phyloP scores from a whole-genome alignment of 2,797 vertebrate genomes.

The Pseudochaenichthys georgianus region DNA sequence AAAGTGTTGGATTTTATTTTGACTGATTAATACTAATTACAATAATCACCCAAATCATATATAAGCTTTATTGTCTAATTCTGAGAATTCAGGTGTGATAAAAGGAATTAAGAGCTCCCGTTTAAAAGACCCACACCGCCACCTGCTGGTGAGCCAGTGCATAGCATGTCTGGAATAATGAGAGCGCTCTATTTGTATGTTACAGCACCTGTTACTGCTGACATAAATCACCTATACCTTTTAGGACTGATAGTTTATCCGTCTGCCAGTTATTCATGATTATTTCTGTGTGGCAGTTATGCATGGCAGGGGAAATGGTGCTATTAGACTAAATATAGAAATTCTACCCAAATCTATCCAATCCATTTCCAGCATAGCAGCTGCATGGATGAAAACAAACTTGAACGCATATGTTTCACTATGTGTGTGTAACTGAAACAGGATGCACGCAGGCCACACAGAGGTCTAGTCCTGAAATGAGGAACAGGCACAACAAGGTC shows the following conservation, averaged over 20 bases:
- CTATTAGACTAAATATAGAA: slow-evolving; percentile 9
- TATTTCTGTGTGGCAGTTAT: not conserved
- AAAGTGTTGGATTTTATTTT: not conserved
- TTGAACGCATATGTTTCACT: not conserved
- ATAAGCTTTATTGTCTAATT: not conserved
- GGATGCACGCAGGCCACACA: not conserved
- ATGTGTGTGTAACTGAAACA: not conserved
- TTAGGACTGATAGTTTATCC: not conserved
- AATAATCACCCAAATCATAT: not conserved
- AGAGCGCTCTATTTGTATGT: not conserved
- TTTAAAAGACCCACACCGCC: slow-evolving; percentile 68
- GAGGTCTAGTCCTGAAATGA: too few species aligned
- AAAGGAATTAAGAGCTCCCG: not conserved
- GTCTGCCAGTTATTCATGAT: not conserved
- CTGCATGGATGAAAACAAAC: not conserved
- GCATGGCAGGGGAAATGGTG: not conserved
- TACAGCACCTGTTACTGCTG: not conserved
- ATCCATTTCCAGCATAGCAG: not conserved
- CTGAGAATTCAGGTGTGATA: not conserved
- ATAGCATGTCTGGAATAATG: not conserved
- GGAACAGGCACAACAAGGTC: not conserved
- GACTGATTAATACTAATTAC: not conserved
- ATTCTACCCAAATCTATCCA: not conserved
- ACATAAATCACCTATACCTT: not conserved
- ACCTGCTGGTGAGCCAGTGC: slow-evolving; percentile 73